These are phyloP conservation scores for Pseudonaja textilis DNA, from an alignment of 2,113 vertebrate genomes.

Conservation along the genomic window DNA sequence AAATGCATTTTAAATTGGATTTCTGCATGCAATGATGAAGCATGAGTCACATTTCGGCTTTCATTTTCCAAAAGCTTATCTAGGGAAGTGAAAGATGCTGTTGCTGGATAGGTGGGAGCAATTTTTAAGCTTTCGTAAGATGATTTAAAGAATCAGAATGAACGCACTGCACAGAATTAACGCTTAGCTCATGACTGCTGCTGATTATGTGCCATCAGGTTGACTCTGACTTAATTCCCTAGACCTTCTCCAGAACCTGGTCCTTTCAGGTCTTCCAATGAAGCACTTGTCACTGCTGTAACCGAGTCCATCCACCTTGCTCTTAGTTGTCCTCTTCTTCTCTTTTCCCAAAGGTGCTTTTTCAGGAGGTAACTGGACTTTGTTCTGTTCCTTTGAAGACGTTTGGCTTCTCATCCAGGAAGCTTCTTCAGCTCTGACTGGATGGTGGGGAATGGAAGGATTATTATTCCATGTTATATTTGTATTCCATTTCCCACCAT, in stretches of 20 bases:
- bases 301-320: not conserved
- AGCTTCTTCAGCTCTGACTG: too few relatives aligned
- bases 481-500: too few relatives aligned
- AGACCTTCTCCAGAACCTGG: not conserved
- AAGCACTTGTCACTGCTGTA: not conserved
- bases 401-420: too few relatives aligned
- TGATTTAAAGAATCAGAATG: not conserved
- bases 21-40: not conserved
- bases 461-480: too few relatives aligned
- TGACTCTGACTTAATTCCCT: not conserved
- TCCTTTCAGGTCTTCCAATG: not conserved
- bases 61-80: not conserved
- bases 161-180: not conserved
- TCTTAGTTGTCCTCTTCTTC: not conserved
- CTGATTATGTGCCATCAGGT: not conserved
- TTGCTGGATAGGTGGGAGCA: not conserved
- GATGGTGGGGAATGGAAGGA: too few relatives aligned
- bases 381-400: too few relatives aligned
- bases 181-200: not conserved
- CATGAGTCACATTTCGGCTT: not conserved
- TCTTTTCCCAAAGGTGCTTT: too few relatives aligned
- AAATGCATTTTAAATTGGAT: not conserved
- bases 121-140: not conserved
- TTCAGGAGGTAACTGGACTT: too few relatives aligned
- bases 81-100: not conserved